These are phyloP conservation scores for Bos javanicus DNA, from an alignment of 2,113 vertebrate species.

Conservation along the genomic window DNA sequence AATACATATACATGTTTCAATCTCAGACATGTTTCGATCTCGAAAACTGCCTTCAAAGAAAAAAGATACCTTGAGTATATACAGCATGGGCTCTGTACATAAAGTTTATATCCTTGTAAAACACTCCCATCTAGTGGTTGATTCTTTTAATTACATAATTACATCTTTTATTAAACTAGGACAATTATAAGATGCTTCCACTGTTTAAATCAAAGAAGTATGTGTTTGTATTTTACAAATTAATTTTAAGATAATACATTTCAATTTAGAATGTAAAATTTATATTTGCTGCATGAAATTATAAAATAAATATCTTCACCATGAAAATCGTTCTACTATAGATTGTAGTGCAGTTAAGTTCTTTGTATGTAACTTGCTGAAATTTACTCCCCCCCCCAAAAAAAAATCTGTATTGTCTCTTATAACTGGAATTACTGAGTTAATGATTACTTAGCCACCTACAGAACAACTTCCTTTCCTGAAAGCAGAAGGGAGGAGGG, in stretches of 20 bases:
- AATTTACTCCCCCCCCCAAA: not conserved
- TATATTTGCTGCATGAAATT: not conserved
- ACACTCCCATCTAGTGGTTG: constrained; percentile 59
- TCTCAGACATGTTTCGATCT: not conserved
- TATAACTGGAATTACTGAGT: not conserved
- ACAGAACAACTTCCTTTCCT: not conserved
- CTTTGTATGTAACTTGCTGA: not conserved
- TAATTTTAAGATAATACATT: not conserved
- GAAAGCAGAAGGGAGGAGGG: not conserved
- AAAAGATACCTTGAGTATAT: not conserved
- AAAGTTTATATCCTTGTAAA: not conserved
- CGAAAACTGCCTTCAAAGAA: not conserved
- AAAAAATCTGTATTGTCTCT: not conserved
- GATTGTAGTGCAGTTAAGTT: not conserved
- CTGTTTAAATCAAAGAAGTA: not conserved
- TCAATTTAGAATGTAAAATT: not conserved
- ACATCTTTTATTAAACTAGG: not conserved
- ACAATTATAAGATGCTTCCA: not conserved
- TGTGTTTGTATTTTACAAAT: not conserved
- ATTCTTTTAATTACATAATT: constrained; percentile 29
- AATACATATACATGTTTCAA: not conserved
- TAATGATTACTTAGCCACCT: not conserved
- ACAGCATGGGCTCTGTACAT: rapidly evolving
- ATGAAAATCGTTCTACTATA: not conserved
- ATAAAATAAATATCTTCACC: not conserved